Evolutionary conservation across 2,797 vertebrate species (phyloP).

Genomic region (Dallia pectoralis): DNA sequence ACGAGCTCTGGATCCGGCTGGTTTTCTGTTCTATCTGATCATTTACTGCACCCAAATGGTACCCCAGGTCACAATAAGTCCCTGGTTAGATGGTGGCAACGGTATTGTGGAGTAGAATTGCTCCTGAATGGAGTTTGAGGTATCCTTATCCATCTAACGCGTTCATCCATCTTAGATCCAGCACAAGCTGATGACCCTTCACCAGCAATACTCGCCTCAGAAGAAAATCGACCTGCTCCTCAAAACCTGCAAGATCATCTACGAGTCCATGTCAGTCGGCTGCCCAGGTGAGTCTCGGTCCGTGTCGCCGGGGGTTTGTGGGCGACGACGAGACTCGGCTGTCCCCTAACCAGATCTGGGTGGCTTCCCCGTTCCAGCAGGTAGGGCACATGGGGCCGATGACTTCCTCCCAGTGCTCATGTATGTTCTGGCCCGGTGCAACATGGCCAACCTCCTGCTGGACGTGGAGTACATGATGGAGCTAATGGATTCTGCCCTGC

Average conservation of each 20-base stretch:
- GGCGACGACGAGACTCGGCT: neutral
- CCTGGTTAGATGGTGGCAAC: too few relatives aligned
- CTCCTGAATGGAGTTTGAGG: too few relatives aligned
- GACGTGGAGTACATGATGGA: constrained; percentile 99
- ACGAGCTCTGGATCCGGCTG: too few relatives aligned
- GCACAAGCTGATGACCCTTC: constrained; percentile 83
- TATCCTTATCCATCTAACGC: neutral
- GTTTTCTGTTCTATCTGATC: too few relatives aligned
- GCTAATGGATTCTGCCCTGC: constrained; percentile 93
- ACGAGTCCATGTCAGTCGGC: constrained; percentile 93
- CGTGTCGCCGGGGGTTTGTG: neutral
- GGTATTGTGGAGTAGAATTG: too few relatives aligned
- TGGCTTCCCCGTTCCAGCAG: constrained; percentile 59
- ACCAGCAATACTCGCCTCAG: constrained; percentile 92
- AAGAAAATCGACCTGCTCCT: constrained; percentile 92
- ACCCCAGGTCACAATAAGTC: too few relatives aligned
- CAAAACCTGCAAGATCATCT: constrained; percentile 96
- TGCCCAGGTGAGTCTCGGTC: constrained; percentile 73
- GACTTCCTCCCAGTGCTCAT: constrained; percentile 98
- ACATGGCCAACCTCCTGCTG: constrained; percentile 82
- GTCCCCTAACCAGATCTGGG: neutral
- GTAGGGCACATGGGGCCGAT: constrained; percentile 88
- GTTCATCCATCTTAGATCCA: constrained; percentile 69
- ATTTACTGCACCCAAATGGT: too few relatives aligned
- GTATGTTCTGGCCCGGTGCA: constrained; percentile 92